Evolutionary conservation across 2,888 invertebrate species (phyloP), one percentile per base, ranked within the genome.

Genomic region (Emmelina monodactyla): DNA sequence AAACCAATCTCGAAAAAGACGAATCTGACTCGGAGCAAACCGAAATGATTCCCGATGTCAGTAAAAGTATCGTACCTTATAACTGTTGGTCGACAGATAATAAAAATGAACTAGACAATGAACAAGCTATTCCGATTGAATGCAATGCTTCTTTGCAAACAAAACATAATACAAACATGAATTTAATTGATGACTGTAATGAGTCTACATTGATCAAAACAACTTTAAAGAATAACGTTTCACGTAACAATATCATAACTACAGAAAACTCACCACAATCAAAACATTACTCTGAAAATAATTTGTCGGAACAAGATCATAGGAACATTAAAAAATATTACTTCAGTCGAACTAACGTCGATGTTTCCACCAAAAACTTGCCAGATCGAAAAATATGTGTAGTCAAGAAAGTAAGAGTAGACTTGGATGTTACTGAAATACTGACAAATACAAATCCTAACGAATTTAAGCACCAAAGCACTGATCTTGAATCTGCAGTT

Each of bases 371-470:
- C 3, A 57, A 58, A 45, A 49, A 48, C 32, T 45, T 49, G 6
- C 33, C 45, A 2, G 49, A 59, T 28, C 47, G 53, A 41, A 44
- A 53, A 33, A 42, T 70, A 19, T 49, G 53, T 37, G 46, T 71
- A 16, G 54, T 67, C 32, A 62, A 62, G 40, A 65, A 60, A 48
- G 29, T 72, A 10, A 60, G 62, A 52, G 44, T 79, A 32, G 60
- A 72, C 44, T 41, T 72, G 11, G 57, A 70, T 40, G 43, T 76
- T n/a, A 67, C 62, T 25, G 58, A 64, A 58, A 60, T 62, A 13
- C 11, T 10, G 11, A 25, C 4, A 7, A 25, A 10, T 25, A 25
- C 4, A 25, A 25, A 25, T 25, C n/a, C n/a, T n/a, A n/a, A n/a
- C n/a, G n/a, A n/a, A n/a, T n/a, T n/a, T n/a, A n/a, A n/a, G n/a